These are phyloP conservation scores for Eilema sororculum DNA, from an alignment of 2,888 invertebrate species.

Conservation along the genomic window DNA sequence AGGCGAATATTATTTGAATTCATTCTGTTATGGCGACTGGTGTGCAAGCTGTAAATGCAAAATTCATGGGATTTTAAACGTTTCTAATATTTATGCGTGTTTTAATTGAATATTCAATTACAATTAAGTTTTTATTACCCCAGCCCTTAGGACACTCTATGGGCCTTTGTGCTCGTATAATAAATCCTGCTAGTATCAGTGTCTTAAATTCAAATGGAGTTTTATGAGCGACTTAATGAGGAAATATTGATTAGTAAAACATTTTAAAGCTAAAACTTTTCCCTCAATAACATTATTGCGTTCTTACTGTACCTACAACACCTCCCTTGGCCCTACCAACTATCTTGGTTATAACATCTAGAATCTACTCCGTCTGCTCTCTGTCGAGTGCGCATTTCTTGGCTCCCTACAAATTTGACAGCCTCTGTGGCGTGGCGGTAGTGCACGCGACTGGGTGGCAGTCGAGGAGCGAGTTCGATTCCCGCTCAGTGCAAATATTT, in stretches of 20 bases:
- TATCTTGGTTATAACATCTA: too few species aligned
- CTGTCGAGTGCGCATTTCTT: too few species aligned
- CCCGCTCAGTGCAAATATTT: too few species aligned
- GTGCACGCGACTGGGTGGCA: too few species aligned
- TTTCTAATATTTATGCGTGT: constrained; percentile 56
- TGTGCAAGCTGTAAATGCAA: constrained; percentile 40
- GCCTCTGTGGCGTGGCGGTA: too few species aligned
- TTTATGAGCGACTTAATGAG: constrained; percentile 13
- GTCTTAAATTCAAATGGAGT: constrained; percentile 11
- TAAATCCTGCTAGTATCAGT: constrained; percentile 13
- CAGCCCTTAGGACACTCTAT: constrained; percentile 27
- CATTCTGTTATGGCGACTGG: constrained; percentile 19
- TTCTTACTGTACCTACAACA: too few species aligned
- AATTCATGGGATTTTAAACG: constrained; percentile 54
- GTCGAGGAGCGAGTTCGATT: too few species aligned
- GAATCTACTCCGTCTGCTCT: too few species aligned
- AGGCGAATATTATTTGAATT: constrained; percentile 24
- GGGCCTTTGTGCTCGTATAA: constrained; percentile 25
- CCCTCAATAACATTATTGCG: not conserved
- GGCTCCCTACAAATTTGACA: too few species aligned
- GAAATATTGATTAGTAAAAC: not conserved
- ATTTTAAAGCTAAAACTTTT: not conserved
- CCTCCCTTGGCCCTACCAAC: too few species aligned
- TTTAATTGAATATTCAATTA: constrained; percentile 76
- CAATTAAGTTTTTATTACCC: constrained; percentile 47